Base-by-base conservation (phyloP, 2,797 vertebrate species). In the Gambusia yucatana region DNA sequence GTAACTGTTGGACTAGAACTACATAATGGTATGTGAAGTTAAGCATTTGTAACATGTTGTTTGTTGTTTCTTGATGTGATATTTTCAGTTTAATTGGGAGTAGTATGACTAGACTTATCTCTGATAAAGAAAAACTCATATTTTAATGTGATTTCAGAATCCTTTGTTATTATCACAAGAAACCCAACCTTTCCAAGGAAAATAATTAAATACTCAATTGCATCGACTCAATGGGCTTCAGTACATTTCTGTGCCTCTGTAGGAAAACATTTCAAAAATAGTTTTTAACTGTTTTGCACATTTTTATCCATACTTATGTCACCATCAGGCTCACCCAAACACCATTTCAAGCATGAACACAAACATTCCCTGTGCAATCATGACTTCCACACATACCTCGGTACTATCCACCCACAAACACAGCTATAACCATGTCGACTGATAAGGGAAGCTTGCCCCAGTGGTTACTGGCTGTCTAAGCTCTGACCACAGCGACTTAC, bases 381-480 rank as follows among this genome's bases (percentile, higher is more conserved):
- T 83, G 82, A 91, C 91, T 91, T 92, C 90, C 88, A 90, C 89
- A 87, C 76, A 71, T 80, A 84, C 83, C 85, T 87, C 83, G 71
- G 82, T 67, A 77, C 82, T 71, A 75, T 71, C 67, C 77, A 75
- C 79, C 76, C 77, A 82, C 73, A 87, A 57, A 78, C 76, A 86
- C 61, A 22, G 82, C 76, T 88, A 86, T 90, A 93, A 94, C 92
- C 92, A 88, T 93, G 92, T 91, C 89, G 90, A 84, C 89, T 88
- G 93, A 94, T 94, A 93, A 93, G 90, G 73, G 77, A 85, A 87
- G 84, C 86, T 83, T 92, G 83, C 85, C 89, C 86, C 80, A 86
- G 86, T 75, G 87, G 85, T 93, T 77, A 75, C 86, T 89, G 87
- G 80, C 85, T 90, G 85, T 85, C 79, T 50, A 43, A 63, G 73